Percentiles rank a stretch among this genome's conserved stretches.
phyloP scores from a whole-genome alignment of 2,113 vertebrate species.

The Erythrolamprus reginae region DNA sequence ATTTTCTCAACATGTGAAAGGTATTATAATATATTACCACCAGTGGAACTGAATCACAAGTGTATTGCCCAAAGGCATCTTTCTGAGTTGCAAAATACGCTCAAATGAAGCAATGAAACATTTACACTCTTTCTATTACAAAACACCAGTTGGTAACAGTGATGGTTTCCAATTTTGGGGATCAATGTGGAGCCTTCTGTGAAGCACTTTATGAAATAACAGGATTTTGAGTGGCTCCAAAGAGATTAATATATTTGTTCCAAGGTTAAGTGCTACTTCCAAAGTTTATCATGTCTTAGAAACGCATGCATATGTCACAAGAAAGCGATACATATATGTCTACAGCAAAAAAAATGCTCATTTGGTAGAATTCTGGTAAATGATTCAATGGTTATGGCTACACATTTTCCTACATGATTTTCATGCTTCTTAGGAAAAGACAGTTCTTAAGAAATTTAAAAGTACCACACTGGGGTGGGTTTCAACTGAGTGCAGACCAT shows the following conservation, averaged over 20 bases:
- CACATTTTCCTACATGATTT: slow-evolving; percentile 15
- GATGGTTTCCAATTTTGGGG: slow-evolving; percentile 59
- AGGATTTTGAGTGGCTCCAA: slow-evolving; percentile 25
- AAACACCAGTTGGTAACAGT: slow-evolving; percentile 39
- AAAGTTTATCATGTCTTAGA: slow-evolving; percentile 6
- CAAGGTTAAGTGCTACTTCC: slow-evolving; percentile 38
- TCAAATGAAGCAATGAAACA: slow-evolving; percentile 46
- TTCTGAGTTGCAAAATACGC: slow-evolving; percentile 34
- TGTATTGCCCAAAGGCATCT: background rate
- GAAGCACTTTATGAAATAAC: slow-evolving; percentile 19
- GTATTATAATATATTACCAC: slow-evolving; percentile 30
- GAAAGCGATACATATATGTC: background rate
- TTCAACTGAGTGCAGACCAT: slow-evolving; percentile 47
- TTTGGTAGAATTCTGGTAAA: slow-evolving; percentile 7
- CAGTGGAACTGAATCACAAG: slow-evolving; percentile 28
- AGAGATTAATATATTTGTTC: slow-evolving; percentile 18
- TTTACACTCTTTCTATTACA: slow-evolving; percentile 28
- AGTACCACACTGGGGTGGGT: background rate
- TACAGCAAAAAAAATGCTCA: slow-evolving; percentile 1
- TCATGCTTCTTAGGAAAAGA: background rate
- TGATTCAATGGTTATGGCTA: slow-evolving; percentile 1
- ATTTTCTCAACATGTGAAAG: background rate
- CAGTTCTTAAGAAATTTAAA: background rate
- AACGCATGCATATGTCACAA: slow-evolving; percentile 28
- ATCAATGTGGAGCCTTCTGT: slow-evolving; percentile 50